A percentile compares a stretch with the other conserved stretches of the same genome.
These are phyloP conservation scores for Barbus barbus DNA, from an alignment of 2,113 vertebrate genomes.

Conservation along the genomic window DNA sequence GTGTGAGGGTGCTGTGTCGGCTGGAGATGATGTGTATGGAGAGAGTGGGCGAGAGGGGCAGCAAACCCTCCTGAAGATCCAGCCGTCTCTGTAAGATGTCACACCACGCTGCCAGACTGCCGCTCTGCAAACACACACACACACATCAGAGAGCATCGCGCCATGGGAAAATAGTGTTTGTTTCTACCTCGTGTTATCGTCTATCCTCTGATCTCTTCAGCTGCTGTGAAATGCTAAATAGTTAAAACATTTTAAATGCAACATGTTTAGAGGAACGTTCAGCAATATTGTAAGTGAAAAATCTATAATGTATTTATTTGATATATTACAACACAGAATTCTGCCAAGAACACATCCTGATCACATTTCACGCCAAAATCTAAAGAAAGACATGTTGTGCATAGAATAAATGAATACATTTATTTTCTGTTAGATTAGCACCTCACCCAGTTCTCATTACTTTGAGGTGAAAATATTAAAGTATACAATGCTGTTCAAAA, in stretches of 20 bases:
- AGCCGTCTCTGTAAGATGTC: slow-evolving; percentile 51
- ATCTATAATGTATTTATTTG: background rate
- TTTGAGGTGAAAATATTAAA: background rate
- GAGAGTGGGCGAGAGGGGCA: slow-evolving; percentile 42
- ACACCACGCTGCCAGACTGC: slow-evolving; percentile 7
- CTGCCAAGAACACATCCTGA: background rate
- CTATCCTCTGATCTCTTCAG: background rate
- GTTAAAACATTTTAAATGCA: background rate
- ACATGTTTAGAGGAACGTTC: background rate
- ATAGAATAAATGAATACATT: no score
- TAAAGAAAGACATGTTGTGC: background rate
- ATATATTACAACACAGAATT: background rate
- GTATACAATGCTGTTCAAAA: background rate
- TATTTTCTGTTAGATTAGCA: no score
- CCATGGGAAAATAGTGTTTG: background rate
- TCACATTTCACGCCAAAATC: background rate
- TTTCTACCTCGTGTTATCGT: background rate
- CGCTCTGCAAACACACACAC: slow-evolving; percentile 6
- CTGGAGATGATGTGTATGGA: slow-evolving; percentile 75
- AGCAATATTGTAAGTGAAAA: background rate
- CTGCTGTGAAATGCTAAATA: background rate
- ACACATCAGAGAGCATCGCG: background rate
- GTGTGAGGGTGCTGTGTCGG: slow-evolving; percentile 75
- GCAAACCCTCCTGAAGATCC: slow-evolving; percentile 49
- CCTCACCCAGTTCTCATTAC: background rate